A percentile compares a stretch with the other conserved stretches of the same genome.
These are phyloP conservation scores for Acomys russatus DNA, from an alignment of 2,797 vertebrate genomes.

Conservation along the genomic window DNA sequence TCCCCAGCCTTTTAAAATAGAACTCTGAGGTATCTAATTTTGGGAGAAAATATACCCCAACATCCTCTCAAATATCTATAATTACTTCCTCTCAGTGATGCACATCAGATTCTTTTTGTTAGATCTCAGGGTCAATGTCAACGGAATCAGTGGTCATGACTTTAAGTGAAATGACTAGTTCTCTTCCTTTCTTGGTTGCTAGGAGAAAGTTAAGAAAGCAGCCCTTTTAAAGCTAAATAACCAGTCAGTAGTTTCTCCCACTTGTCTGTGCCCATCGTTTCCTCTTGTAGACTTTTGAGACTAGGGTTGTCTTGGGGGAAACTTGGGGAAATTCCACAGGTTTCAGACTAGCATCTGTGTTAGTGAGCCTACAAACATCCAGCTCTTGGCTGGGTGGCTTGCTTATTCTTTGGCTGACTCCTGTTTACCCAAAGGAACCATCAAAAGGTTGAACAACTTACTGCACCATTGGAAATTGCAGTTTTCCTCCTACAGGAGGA, in stretches of 20 bases:
- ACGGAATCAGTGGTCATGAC: background rate
- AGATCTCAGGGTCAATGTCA: background rate
- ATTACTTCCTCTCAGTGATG: background rate
- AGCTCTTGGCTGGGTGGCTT: background rate
- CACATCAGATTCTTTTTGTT: slow-evolving; percentile 24
- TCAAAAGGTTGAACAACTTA: background rate
- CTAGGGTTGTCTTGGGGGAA: background rate
- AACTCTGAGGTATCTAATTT: background rate
- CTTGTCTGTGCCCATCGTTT: slow-evolving; percentile 30
- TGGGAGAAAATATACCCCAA: background rate
- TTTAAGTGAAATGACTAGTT: slow-evolving; percentile 18
- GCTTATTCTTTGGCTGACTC: background rate
- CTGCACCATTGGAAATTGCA: background rate
- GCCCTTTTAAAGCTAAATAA: slow-evolving; percentile 42
- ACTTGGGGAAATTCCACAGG: background rate
- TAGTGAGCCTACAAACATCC: background rate
- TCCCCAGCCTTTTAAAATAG: background rate
- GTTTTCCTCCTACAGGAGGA: background rate
- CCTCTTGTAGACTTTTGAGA: background rate
- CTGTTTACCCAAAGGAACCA: background rate
- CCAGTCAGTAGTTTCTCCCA: background rate
- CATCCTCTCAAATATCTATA: background rate
- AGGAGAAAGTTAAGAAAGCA: slow-evolving; percentile 1
- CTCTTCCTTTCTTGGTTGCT: background rate
- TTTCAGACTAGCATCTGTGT: background rate